A percentile compares a stretch with the other conserved stretches of the same genome.
Evolutionary conservation across 2,797 vertebrate genomes (phyloP).

Genomic region (Prionace glauca): DNA sequence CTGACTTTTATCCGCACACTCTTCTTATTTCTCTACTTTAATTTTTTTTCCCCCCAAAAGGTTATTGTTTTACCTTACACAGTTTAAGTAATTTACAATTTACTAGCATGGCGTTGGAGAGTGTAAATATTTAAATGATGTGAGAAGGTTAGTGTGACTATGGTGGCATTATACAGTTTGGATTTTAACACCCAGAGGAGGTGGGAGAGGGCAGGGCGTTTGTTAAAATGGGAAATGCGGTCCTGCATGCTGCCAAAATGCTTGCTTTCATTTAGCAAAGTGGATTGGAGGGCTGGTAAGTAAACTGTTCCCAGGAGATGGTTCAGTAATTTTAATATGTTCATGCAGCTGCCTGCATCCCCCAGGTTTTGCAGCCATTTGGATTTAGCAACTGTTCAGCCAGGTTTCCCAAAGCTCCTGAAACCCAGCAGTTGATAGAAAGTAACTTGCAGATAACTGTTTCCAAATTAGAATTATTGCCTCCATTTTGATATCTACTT

Average conservation of each 20-base stretch:
- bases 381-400: not conserved
- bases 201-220: not conserved
- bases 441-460: not conserved
- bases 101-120: not conserved
- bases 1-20: not conserved
- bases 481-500: no score
- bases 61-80: not conserved
- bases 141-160: not conserved
- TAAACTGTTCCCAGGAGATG: not conserved
- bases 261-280: not conserved
- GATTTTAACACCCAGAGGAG: not conserved
- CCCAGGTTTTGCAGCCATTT: not conserved
- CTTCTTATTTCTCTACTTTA: not conserved
- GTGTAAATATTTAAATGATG: not conserved
- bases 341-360: not conserved
- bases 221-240: not conserved
- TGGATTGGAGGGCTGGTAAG: not conserved
- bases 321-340: not conserved
- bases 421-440: not conserved
- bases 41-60: not conserved
- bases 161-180: not conserved
- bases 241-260: not conserved
- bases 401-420: not conserved
- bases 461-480: not conserved
- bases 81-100: not conserved